phyloP scores from a whole-genome alignment of 2,797 vertebrate genomes.

The Micrastur ruficollis region DNA sequence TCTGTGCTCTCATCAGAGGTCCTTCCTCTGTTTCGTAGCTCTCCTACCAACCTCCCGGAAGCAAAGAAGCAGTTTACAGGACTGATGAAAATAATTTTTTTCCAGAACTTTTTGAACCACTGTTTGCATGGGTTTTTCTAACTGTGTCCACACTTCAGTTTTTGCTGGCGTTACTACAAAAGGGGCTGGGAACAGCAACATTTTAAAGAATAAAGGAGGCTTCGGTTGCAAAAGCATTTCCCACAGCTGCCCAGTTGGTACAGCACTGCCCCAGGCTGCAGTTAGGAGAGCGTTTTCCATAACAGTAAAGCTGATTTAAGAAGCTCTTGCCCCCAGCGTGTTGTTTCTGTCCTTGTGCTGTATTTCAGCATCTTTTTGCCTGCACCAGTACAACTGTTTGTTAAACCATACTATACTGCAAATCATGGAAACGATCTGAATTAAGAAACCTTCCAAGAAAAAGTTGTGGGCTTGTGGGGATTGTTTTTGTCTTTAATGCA shows the following conservation, averaged over 20 bases:
- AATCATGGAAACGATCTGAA: not conserved
- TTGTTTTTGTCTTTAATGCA: not conserved
- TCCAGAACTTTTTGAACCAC: not conserved
- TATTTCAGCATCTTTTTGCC: conserved; percentile 29
- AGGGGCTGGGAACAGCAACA: not conserved
- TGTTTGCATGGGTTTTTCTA: not conserved
- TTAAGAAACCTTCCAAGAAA: not conserved
- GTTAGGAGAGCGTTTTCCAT: not conserved
- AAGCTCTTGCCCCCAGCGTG: not conserved
- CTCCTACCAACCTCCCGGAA: not conserved
- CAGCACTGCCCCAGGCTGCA: not conserved
- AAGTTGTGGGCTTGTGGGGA: not conserved
- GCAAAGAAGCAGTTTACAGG: not conserved
- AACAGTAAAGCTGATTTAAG: not conserved
- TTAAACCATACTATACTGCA: not conserved
- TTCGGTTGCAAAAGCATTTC: conserved; percentile 6
- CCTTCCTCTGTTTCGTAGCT: not conserved
- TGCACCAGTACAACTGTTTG: not conserved
- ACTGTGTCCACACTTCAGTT: not conserved
- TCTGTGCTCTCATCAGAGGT: not conserved
- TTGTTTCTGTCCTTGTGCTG: not conserved
- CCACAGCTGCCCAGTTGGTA: not conserved
- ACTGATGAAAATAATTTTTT: not conserved
- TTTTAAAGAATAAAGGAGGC: conserved; percentile 25
- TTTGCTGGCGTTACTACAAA: not conserved